Base-by-base conservation (phyloP, 1,140 invertebrate genomes). In the Coenobita brevimanus region DNA sequence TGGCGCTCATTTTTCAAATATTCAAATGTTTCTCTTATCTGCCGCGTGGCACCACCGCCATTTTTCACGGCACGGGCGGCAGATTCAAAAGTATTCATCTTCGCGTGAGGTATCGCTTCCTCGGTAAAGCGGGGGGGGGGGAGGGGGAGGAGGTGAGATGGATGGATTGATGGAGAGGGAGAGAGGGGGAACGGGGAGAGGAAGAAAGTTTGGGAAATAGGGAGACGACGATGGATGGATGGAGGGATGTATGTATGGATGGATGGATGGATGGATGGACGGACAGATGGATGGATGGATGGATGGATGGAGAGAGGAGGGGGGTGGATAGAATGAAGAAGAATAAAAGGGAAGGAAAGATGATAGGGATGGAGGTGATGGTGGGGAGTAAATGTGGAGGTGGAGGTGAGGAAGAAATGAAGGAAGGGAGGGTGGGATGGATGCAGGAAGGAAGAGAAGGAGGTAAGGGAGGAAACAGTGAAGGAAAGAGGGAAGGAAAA, bases 1-100 rank as follows among this genome's bases (percentile, higher is more conserved):
- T 87, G 76, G 62, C 57, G 84, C 84, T 87, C 84, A 87, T 87
- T 87, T 87, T 87, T 87, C 84, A 87, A 87, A 87, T 87, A 87
- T 87, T 87, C 84, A 87, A 87, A 87, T 87, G 84, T 87, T 87
- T 87, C 84, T 87, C 84, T 87, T 87, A 87, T 87, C 84, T 87
- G 60, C 30, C 84, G 75, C 76, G 76, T 87, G 84, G 67, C 84
- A 71, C 21, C 84, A n/a, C 84, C 24, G 46, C 62, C 75, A 80
- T 87, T 87, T 87, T 87, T 80, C 75, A 79, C 71, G 80, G 80
- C 60, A 80, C 60, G 76, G 41, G 84, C 75, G 84, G 80, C n/a
- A n/a, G n/a, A 87, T 80, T 87, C 69, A 75, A 80, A 69, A 71
- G 75, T 67, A 87, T 87, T 87, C 84, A 87, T 87, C 84, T 80